Percentiles rank a stretch among this genome's conserved stretches.
phyloP scores from a whole-genome alignment of 1,140 invertebrate species.

The Halictus rubicundus region DNA sequence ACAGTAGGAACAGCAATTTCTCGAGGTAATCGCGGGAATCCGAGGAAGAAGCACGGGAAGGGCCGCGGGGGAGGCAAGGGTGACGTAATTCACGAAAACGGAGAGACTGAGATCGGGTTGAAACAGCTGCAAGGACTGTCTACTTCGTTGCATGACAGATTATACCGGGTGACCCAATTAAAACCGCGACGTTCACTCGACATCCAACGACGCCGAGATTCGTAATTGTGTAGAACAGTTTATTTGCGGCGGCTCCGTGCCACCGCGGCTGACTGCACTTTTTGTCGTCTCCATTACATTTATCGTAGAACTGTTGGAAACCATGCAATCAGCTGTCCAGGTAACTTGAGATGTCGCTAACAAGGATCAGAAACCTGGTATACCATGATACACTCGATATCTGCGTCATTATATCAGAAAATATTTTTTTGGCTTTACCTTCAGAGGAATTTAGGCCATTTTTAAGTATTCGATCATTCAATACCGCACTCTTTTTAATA shows the following conservation, averaged over 20 bases:
- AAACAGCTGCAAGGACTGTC: constrained; percentile 59
- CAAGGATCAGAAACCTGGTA: too few species aligned
- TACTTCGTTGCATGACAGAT: constrained; percentile 66
- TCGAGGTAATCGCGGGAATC: constrained; percentile 42
- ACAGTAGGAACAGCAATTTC: constrained; percentile 39
- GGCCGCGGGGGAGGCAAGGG: background rate
- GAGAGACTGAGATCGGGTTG: constrained; percentile 38
- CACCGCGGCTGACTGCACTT: background rate
- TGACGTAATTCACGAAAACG: constrained; percentile 53
- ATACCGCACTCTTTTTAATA: too few species aligned
- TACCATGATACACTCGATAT: too few species aligned
- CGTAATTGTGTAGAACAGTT: constrained; percentile 28
- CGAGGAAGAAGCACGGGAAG: constrained; percentile 39
- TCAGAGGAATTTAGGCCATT: too few species aligned
- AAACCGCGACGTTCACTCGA: constrained; percentile 49
- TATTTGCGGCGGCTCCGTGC: background rate
- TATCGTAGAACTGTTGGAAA: too few species aligned
- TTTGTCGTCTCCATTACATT: background rate
- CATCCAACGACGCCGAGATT: background rate
- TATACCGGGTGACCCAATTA: constrained; percentile 74
- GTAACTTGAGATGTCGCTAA: too few species aligned
- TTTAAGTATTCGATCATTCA: too few species aligned
- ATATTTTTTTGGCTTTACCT: too few species aligned
- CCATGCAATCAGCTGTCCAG: too few species aligned
- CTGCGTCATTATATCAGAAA: too few species aligned